Base-by-base conservation (phyloP, 2,888 invertebrate genomes). In the Mesopsocus fuscifrons region DNA sequence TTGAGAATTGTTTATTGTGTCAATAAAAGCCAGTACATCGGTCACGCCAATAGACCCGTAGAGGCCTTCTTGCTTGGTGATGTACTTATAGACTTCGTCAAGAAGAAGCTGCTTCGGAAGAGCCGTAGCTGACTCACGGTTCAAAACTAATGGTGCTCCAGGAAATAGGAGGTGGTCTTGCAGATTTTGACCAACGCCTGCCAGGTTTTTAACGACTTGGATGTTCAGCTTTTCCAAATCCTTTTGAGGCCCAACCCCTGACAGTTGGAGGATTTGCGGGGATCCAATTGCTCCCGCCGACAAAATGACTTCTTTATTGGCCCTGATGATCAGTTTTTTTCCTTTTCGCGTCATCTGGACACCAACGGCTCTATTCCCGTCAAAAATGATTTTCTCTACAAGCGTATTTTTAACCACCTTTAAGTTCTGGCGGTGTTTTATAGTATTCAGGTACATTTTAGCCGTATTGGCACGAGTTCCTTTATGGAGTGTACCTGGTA, bases 21-120 rank as follows among this genome's bases (percentile, higher is more conserved):
- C 71, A 4, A 73, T 51, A 42, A 74, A 74, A 4, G 67, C 71
- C 2, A 68, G 51, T 1, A 71, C 55, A 44, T 72, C 64, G 2
- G 64, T 54, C 1, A 63, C 61, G 18, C 61, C 65, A 16, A 62
- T 55, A 23, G 60, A 61, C 20, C 60, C 54, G 30, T 65, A 52
- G 23, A 59, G 61, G 1, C 66, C 72, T 43, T 55, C 61, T 44
- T 60, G 63, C 48, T 61, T 57, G 26, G 57, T 56, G 41, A 66
- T 60, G 50, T 64, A 70, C 2, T 57, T 50, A 43, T 59, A 59
- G 1, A 52, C 44, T 1, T 45, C 46, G 35, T 60, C 57, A 1
- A 56, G 13, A 0, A 50, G 11, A 5, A 46, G 30, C 11, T 41
- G 32, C 9, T 34, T 32, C 11, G 48, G 41, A n/a, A 49, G 44